Conservation (phyloP, 2,888 invertebrate species). For the Spatulosminthurus flaviceps region DNA sequence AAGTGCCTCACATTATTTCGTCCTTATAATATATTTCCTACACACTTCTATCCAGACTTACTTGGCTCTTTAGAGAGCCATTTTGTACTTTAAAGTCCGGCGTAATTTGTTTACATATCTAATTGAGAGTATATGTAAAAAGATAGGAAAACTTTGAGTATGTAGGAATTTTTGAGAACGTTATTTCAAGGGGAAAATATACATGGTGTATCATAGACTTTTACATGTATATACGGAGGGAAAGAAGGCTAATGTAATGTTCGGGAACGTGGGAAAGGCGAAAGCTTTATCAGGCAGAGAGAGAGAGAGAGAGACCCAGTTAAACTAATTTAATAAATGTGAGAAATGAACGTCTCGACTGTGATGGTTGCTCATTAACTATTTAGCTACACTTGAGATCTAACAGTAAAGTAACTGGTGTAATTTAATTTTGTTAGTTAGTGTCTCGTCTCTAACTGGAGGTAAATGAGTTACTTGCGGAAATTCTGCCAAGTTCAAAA, state of each 20-base stretch:
- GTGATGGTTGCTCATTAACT: conserved; percentile 49
- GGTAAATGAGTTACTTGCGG: conserved; percentile 44
- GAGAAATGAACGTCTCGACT: conserved; percentile 39
- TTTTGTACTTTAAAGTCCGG: too few species aligned
- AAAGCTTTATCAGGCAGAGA: conserved; percentile 13
- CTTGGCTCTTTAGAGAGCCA: too few species aligned
- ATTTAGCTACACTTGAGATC: conserved; percentile 45
- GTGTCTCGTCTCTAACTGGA: conserved; percentile 48
- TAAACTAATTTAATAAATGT: conserved; percentile 39
- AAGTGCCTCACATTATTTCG: not conserved
- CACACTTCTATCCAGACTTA: too few species aligned
- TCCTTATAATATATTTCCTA: not conserved
- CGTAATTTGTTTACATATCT: too few species aligned
- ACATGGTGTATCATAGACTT: not conserved
- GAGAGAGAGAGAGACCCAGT: too few species aligned
- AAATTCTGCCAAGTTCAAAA: conserved; percentile 41
- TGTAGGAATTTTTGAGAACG: too few species aligned
- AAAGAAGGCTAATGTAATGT: not conserved
- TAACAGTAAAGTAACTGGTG: conserved; percentile 42
- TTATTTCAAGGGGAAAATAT: conserved; percentile 2
- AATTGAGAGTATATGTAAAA: too few species aligned
- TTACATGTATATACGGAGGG: not conserved
- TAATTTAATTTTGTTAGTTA: conserved; percentile 46
- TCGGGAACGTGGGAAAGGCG: not conserved
- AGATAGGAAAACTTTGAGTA: too few species aligned